Evolutionary conservation across 2,888 invertebrate genomes (phyloP).

Genomic region (Prosopocoilus inquinatus): DNA sequence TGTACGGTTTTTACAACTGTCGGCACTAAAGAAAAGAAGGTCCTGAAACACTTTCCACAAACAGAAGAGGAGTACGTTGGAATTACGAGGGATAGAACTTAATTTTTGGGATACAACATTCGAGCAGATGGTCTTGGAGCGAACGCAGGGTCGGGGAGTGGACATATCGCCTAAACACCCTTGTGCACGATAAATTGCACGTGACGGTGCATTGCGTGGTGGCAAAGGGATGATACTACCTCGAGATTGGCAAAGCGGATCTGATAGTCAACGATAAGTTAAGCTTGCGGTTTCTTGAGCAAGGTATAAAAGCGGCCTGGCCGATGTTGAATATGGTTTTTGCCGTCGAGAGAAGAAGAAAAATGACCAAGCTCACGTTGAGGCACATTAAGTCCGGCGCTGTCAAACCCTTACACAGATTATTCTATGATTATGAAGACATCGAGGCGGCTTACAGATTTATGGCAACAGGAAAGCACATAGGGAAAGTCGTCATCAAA

Average conservation of each 20-base stretch:
- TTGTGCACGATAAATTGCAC: slow-evolving; percentile 85
- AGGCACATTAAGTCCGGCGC: slow-evolving; percentile 52
- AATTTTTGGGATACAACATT: slow-evolving; percentile 84
- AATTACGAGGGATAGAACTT: no score
- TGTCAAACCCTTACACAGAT: slow-evolving; percentile 66
- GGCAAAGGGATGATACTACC: slow-evolving; percentile 63
- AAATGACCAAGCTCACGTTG: background rate
- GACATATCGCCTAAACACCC: slow-evolving; percentile 86
- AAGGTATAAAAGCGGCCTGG: slow-evolving; percentile 65
- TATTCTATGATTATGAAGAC: slow-evolving; percentile 63
- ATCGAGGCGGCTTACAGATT: slow-evolving; percentile 69
- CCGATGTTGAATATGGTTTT: slow-evolving; percentile 64
- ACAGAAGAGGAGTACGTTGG: slow-evolving; percentile 68
- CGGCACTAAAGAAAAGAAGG: slow-evolving; percentile 78
- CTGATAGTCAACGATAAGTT: slow-evolving; percentile 63
- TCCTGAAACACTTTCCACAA: slow-evolving; percentile 76
- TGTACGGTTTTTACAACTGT: slow-evolving; percentile 84
- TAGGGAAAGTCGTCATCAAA: slow-evolving; percentile 67
- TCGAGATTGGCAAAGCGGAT: slow-evolving; percentile 86
- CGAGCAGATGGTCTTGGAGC: slow-evolving; percentile 77
- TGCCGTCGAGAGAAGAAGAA: background rate
- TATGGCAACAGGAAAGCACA: slow-evolving; percentile 70
- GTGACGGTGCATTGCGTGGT: slow-evolving; percentile 65
- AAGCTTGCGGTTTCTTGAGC: slow-evolving; percentile 56
- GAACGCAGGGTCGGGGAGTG: slow-evolving; percentile 84